Base-by-base conservation (phyloP, 2,113 vertebrate species). In the Actenoides lindsayi region DNA sequence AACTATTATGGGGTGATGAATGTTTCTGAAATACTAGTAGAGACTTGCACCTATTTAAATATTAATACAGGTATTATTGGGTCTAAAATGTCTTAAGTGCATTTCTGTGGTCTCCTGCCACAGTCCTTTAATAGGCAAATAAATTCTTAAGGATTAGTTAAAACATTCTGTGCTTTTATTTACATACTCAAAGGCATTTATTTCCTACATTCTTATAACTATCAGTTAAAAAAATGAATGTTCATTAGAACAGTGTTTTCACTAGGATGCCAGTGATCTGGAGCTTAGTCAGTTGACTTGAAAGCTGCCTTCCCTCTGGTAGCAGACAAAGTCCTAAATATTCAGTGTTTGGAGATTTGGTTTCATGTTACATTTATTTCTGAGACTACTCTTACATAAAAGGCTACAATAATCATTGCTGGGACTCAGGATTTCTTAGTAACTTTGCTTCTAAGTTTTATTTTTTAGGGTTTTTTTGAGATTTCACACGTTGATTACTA, bases 101-200 rank as follows among this genome's bases (percentile, higher is more conserved):
- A 69, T 65, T 96, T 90, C 54, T 62, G 11, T 89, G 83, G 85
- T 64, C 48, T 89, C 83, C 51, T 90, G 64, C 83, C 88, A 95
- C 39, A 81, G n/a, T 23, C 18, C 28, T 85, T 90, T 71, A 90
- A 78, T 53, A 81, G 64, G 42, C 84, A 95, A 83, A 88, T 74
- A 96, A 93, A 93, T 93, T 90, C 64, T 74, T 83, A 67, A 63
- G 79, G 42, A 88, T 85, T 90, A 92, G 46, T 92, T 80, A 95
- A 94, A 93, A 83, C 30, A 93, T 31, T 87, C 67, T 93, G 54
- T 86, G 63, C 68, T 96, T 96, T 93, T 90, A 93, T 95, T 91
- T 90, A 89, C 78, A 75, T 83, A 91, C 39, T 87, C 39, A 5
- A 76, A 82, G 57, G 50, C 75, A 91, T 57, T 87, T 94, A 91